Evolutionary conservation across 1,140 invertebrate genomes (phyloP).

Genomic region (Orius insidiosus): DNA sequence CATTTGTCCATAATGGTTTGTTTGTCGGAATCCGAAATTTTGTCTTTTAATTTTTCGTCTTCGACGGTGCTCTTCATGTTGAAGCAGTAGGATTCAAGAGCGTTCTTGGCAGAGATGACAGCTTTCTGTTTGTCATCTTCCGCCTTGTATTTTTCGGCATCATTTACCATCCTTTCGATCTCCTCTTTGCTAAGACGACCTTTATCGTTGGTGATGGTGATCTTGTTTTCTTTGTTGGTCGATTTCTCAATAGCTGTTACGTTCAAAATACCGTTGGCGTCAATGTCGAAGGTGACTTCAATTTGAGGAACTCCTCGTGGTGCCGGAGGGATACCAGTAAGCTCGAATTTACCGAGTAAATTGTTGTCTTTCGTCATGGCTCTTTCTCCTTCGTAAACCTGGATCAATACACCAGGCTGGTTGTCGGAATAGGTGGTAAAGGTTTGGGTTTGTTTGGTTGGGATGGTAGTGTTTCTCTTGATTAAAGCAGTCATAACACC

Average conservation of each 20-base stretch:
- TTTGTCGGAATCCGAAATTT: conserved; percentile 76
- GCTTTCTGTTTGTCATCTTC: conserved; percentile 85
- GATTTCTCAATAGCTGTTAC: conserved; percentile 81
- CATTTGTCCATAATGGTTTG: conserved; percentile 77
- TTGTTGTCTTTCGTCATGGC: conserved; percentile 89
- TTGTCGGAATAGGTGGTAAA: conserved; percentile 96
- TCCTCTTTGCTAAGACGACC: conserved; percentile 91
- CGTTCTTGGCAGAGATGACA: conserved; percentile 75
- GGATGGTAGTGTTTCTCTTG: conserved; percentile 91
- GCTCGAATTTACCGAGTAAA: conserved; percentile 81
- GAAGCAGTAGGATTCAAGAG: conserved; percentile 91
- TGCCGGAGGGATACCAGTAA: conserved; percentile 87
- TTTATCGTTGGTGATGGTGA: conserved; percentile 96
- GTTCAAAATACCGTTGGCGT: conserved; percentile 75
- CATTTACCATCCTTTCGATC: conserved; percentile 93
- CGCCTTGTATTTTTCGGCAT: conserved; percentile 87
- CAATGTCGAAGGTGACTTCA: conserved; percentile 83
- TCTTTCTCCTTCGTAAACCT: conserved; percentile 76
- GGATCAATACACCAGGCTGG: conserved; percentile 81
- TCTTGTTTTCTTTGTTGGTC: conserved; percentile 94
- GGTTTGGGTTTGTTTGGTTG: conserved; percentile 86
- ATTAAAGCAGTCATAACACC: conserved; percentile 92
- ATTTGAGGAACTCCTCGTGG: conserved; percentile 88
- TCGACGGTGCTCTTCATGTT: conserved; percentile 90
- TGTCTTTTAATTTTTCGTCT: conserved; percentile 78